A percentile compares a stretch with the other conserved stretches of the same genome.
These are phyloP conservation scores for Cerastis leucographa DNA, from an alignment of 2,888 invertebrate species.

Conservation along the genomic window DNA sequence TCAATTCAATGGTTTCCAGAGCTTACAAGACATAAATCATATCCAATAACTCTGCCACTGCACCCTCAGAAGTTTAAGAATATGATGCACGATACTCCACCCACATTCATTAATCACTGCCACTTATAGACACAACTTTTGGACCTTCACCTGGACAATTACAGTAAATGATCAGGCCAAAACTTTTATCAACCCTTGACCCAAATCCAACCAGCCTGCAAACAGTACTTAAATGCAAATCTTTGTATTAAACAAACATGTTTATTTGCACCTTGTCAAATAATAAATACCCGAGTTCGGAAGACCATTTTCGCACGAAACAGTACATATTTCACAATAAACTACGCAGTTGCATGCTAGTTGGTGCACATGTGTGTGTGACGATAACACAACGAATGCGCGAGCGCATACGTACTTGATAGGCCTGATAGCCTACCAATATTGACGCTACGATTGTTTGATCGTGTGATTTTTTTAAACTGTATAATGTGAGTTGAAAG, in stretches of 20 bases:
- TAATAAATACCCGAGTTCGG: conserved; percentile 59
- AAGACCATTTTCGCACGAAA: conserved; percentile 70
- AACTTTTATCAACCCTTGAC: conserved; percentile 29
- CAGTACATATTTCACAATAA: conserved; percentile 77
- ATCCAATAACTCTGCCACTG: background rate
- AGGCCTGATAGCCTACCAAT: conserved; percentile 70
- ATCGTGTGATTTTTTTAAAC: conserved; percentile 26
- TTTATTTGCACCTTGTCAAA: conserved; percentile 56
- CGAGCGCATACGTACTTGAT: conserved; percentile 74
- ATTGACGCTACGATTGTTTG: conserved; percentile 59
- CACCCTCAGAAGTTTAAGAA: background rate
- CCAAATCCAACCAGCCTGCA: conserved; percentile 15
- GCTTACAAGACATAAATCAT: background rate
- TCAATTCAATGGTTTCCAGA: background rate
- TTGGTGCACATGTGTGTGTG: conserved; percentile 72
- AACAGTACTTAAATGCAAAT: conserved; percentile 24
- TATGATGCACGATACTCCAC: conserved; percentile 1
- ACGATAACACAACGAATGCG: conserved; percentile 73
- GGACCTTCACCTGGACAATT: background rate
- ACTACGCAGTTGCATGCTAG: conserved; percentile 85
- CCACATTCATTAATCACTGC: conserved; percentile 3
- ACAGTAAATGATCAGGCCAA: conserved; percentile 12
- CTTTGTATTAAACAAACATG: conserved; percentile 31
- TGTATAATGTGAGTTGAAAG: background rate
- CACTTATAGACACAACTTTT: background rate